Conservation (phyloP, 2,113 vertebrate species). For the Centrocercus urophasianus region DNA sequence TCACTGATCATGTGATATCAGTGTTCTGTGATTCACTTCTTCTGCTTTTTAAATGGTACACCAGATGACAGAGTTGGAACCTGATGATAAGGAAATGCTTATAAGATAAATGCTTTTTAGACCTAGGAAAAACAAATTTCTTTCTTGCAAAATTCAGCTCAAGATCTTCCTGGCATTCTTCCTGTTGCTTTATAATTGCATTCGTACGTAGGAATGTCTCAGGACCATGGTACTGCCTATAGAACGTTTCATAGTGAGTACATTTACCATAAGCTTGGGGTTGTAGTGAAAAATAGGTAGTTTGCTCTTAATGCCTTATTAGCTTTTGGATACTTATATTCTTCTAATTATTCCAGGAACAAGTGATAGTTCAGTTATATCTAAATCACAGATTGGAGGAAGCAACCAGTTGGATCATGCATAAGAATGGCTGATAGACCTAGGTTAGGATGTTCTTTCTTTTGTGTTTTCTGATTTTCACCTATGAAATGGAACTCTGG, state of each 20-base stretch:
- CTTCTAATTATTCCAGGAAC: neutral
- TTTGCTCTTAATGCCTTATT: neutral
- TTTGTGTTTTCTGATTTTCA: neutral
- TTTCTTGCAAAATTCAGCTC: neutral
- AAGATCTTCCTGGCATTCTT: neutral
- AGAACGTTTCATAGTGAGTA: neutral
- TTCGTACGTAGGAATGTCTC: neutral
- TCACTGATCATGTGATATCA: constrained; percentile 40
- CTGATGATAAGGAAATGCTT: neutral
- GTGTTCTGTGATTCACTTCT: constrained; percentile 44
- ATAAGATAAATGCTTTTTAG: neutral
- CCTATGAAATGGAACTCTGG: neutral
- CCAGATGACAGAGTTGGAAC: constrained; percentile 7
- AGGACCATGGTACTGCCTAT: fast-evolving
- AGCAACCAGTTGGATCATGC: neutral
- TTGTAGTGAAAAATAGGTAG: neutral
- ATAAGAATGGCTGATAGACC: neutral
- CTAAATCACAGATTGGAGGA: fast-evolving
- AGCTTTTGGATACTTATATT: neutral
- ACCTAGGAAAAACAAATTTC: neutral
- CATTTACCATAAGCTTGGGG: neutral
- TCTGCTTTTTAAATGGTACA: constrained; percentile 24
- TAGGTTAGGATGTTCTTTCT: neutral
- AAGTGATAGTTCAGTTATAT: neutral
- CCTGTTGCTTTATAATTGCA: neutral